These are phyloP conservation scores for Aplidium turbinatum DNA, from an alignment of 23 tunicate species.

Conservation along the genomic window DNA sequence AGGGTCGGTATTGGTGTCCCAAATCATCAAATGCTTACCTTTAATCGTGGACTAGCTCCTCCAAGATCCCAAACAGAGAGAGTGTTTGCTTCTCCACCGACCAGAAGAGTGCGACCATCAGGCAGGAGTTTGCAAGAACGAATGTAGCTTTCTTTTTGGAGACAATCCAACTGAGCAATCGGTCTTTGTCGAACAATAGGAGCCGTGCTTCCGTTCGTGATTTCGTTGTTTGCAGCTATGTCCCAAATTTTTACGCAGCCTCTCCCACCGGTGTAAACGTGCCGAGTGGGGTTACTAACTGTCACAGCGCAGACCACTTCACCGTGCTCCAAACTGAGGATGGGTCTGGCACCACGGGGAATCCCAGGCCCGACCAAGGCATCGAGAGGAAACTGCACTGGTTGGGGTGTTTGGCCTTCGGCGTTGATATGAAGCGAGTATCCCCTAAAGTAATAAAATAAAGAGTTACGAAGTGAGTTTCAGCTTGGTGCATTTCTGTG, in stretches of 20 bases:
- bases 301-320: slow-evolving; percentile 99
- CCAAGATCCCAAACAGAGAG: slow-evolving; percentile 92
- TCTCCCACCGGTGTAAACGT: slow-evolving; percentile 93
- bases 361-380: slow-evolving; percentile 86
- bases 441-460: no score
- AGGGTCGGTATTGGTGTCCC: no score
- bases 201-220: slow-evolving; percentile 19
- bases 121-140: slow-evolving; percentile 88
- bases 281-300: slow-evolving; percentile 85
- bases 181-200: slow-evolving; percentile 70
- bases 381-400: slow-evolving; percentile 90
- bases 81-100: slow-evolving; percentile 94
- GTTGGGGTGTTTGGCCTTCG: slow-evolving; percentile 91
- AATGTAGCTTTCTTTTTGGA: slow-evolving; percentile 85
- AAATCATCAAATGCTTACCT: slow-evolving; percentile 43
- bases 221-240: slow-evolving; percentile 58
- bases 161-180: slow-evolving; percentile 79
- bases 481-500: no score
- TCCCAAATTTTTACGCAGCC: slow-evolving; percentile 99
- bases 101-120: slow-evolving; percentile 82
- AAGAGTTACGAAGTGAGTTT: no score
- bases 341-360: slow-evolving; percentile 64
- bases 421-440: slow-evolving; percentile 72
- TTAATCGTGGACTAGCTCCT: slow-evolving; percentile 45
- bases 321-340: slow-evolving; percentile 73